Conservation (phyloP, 1,140 invertebrate genomes). For the Listronotus oregonensis region DNA sequence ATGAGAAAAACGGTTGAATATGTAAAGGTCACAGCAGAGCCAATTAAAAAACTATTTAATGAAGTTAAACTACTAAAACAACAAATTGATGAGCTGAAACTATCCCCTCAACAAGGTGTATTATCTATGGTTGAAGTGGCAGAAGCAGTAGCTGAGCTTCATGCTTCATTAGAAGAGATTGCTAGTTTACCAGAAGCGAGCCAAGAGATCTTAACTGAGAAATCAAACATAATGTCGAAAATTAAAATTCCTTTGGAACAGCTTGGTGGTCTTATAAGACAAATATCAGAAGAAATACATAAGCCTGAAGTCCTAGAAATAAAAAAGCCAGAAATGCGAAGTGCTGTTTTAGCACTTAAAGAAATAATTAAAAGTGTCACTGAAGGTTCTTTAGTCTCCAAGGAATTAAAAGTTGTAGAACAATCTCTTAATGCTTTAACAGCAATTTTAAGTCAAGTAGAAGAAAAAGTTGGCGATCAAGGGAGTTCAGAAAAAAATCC, state of each 20-base stretch:
- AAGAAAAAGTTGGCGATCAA: not conserved
- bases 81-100: not conserved
- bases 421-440: constrained; percentile 23
- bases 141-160: not conserved
- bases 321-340: constrained; percentile 15
- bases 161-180: not conserved
- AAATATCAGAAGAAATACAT: constrained; percentile 7
- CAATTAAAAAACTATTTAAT: too few species aligned
- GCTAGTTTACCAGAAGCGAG: too few species aligned
- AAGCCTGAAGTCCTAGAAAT: constrained; percentile 19
- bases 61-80: too few species aligned
- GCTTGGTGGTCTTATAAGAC: constrained; percentile 13
- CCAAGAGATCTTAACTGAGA: too few species aligned
- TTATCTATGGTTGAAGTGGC: not conserved
- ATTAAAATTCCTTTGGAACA: constrained; percentile 29
- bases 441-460: constrained; percentile 8
- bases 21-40: too few species aligned
- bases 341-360: constrained; percentile 30
- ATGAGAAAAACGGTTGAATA: too few species aligned
- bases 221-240: constrained; percentile 9
- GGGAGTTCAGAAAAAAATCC: too few species aligned
- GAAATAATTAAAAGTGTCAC: constrained; percentile 25
- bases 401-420: constrained; percentile 10
- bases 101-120: not conserved
- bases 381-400: constrained; percentile 5